A percentile compares a stretch with the other conserved stretches of the same genome.
phyloP scores from a whole-genome alignment of 2,113 vertebrate genomes.

The Lipotes vexillifer region DNA sequence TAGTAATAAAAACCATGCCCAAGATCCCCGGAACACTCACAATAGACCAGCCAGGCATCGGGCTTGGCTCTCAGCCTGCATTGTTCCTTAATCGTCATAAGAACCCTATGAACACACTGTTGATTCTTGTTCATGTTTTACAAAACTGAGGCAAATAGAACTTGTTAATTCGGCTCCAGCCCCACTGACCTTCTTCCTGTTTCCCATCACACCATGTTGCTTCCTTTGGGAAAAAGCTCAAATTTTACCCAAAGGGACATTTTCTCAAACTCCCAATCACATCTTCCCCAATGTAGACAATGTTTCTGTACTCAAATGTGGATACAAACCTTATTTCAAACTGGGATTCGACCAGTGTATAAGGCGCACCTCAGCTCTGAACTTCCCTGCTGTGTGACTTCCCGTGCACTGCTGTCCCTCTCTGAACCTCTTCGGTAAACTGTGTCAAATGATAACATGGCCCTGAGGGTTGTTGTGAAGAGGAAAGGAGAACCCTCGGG shows the following conservation, averaged over 20 bases:
- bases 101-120: not conserved
- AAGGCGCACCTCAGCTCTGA: not conserved
- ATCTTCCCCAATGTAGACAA: accelerated
- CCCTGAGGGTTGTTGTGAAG: not conserved
- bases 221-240: not conserved
- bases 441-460: not conserved
- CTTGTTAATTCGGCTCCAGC: not conserved
- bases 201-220: accelerated
- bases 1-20: accelerated
- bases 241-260: not conserved
- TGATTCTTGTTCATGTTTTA: not conserved
- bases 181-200: not conserved
- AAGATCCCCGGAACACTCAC: no score
- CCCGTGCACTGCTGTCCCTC: accelerated
- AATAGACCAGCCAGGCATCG: accelerated
- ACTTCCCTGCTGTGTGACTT: not conserved
- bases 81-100: not conserved
- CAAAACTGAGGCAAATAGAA: not conserved
- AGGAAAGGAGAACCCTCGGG: not conserved
- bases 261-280: not conserved
- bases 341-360: no score
- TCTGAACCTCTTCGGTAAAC: not conserved
- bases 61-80: accelerated
- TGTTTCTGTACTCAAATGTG: not conserved
- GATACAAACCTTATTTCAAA: not conserved